Evolutionary conservation across 2,797 vertebrate genomes (phyloP).

Genomic region (Otolemur crassicaudatus): DNA sequence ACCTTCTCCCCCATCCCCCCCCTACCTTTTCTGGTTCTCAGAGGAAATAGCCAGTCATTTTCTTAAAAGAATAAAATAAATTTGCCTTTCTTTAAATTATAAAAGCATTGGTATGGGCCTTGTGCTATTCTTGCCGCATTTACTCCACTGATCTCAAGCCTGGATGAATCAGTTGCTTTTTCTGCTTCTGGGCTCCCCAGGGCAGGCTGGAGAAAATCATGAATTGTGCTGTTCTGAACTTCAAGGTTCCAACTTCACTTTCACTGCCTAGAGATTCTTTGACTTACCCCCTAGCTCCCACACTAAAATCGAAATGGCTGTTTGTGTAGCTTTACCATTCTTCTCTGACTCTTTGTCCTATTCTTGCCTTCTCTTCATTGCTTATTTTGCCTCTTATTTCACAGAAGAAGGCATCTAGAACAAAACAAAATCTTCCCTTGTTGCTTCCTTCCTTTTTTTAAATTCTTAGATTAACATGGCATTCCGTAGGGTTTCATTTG

Average conservation of each 20-base stretch:
- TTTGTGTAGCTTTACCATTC: background rate
- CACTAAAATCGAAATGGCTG: background rate
- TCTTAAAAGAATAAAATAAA: background rate
- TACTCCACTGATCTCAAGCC: conserved; percentile 43
- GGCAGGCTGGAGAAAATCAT: background rate
- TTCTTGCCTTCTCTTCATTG: background rate
- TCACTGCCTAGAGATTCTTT: background rate
- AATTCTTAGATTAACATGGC: background rate
- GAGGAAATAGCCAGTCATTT: background rate
- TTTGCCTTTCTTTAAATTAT: conserved; percentile 26
- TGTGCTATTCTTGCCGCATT: conserved; percentile 28
- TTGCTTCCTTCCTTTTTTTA: background rate
- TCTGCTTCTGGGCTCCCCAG: background rate
- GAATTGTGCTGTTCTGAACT: background rate
- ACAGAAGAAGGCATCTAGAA: background rate
- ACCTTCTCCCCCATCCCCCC: fast-evolving
- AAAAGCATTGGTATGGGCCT: background rate
- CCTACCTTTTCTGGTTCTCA: background rate
- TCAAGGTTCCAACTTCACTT: background rate
- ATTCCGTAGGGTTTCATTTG: background rate
- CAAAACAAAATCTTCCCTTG: background rate
- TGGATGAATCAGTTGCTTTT: conserved; percentile 16
- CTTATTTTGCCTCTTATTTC: background rate
- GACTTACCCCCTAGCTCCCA: background rate
- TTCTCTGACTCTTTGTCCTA: background rate